Conservation (phyloP, 2,113 vertebrate genomes). For the Herpetotheres cachinnans region DNA sequence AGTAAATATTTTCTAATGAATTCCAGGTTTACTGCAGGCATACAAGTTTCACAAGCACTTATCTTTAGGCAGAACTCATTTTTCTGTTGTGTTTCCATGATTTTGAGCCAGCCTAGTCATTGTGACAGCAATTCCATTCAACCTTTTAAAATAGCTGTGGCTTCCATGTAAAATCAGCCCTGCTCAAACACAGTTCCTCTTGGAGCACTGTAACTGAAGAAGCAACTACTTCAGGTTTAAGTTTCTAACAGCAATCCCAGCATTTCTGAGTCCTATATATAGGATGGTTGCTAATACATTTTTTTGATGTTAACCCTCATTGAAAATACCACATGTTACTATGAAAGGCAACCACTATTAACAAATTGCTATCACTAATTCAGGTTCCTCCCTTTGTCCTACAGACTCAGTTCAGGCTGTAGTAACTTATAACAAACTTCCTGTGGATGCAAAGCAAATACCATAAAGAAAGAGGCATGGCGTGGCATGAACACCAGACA, state of each 20-base stretch:
- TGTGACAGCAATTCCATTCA: neutral
- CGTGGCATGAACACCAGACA: neutral
- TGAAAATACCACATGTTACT: neutral
- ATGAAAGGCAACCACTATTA: neutral
- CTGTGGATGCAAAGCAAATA: neutral
- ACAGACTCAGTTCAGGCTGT: neutral
- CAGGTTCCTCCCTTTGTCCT: neutral
- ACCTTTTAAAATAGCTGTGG: neutral
- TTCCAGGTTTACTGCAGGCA: neutral
- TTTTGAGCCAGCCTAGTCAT: neutral
- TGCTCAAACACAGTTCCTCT: neutral
- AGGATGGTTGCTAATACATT: neutral
- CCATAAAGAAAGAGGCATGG: neutral
- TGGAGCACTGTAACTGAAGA: neutral
- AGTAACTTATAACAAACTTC: neutral
- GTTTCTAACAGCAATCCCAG: neutral
- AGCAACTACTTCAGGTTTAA: neutral
- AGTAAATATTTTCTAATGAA: neutral
- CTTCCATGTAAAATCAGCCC: neutral
- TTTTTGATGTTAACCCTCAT: neutral
- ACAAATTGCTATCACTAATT: neutral
- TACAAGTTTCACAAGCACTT: neutral
- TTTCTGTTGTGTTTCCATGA: neutral
- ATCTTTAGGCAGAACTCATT: neutral
- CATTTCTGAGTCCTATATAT: neutral